These are phyloP conservation scores for Anarsia innoxiella DNA, from an alignment of 2,888 invertebrate species.

Conservation along the genomic window DNA sequence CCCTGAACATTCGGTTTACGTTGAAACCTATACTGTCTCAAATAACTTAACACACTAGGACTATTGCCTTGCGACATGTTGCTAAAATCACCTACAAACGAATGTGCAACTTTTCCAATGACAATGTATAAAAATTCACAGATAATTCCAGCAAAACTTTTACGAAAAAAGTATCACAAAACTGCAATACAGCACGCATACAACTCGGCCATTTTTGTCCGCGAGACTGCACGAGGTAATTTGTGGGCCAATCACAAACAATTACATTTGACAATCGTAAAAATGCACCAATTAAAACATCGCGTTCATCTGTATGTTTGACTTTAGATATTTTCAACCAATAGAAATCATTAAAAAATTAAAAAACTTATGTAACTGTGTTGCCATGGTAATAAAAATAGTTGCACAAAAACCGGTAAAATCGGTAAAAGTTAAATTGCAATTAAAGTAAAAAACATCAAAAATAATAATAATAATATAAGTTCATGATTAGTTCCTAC, in stretches of 20 bases:
- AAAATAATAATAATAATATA: too few relatives aligned
- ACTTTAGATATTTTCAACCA: slow-evolving; percentile 27
- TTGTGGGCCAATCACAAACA: neutral
- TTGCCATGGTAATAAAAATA: too few relatives aligned
- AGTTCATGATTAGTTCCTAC: too few relatives aligned
- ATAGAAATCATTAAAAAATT: too few relatives aligned
- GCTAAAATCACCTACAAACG: slow-evolving; percentile 18
- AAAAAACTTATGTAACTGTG: too few relatives aligned
- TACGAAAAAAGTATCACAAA: slow-evolving; percentile 39
- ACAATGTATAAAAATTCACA: slow-evolving; percentile 25
- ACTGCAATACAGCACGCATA: slow-evolving; percentile 44
- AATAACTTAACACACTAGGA: slow-evolving; percentile 76
- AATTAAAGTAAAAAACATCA: too few relatives aligned
- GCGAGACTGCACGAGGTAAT: slow-evolving; percentile 42
- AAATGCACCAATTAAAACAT: too few relatives aligned
- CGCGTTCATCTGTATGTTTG: too few relatives aligned
- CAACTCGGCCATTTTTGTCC: slow-evolving; percentile 72
- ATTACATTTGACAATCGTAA: slow-evolving; percentile 1
- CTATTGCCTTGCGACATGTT: slow-evolving; percentile 68
- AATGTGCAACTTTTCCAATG: too few relatives aligned
- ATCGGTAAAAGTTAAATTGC: too few relatives aligned
- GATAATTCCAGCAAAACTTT: slow-evolving; percentile 36
- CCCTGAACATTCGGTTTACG: slow-evolving; percentile 71
- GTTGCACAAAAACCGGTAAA: too few relatives aligned
- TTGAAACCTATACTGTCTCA: slow-evolving; percentile 81